These are phyloP conservation scores for Miichthys miiuy DNA, from an alignment of 2,797 vertebrate species.

Conservation along the genomic window DNA sequence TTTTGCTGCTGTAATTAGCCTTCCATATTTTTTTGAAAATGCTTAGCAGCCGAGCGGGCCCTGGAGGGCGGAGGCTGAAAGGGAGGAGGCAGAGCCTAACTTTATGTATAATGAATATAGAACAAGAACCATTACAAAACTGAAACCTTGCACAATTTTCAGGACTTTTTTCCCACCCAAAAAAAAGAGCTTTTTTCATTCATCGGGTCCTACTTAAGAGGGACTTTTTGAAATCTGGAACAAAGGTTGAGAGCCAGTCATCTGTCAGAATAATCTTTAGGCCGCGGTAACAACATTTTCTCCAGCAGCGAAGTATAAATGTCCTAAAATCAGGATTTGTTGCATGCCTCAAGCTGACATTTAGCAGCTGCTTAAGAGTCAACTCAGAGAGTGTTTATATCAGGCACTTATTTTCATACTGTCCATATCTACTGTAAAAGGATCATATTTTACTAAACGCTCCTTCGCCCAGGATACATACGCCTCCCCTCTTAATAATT, in stretches of 20 bases:
- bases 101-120: conserved; percentile 60
- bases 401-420: conserved; percentile 15
- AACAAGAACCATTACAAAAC: conserved; percentile 49
- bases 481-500: conserved; percentile 5
- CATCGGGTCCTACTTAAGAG: conserved; percentile 15
- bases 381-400: conserved; percentile 6
- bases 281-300: conserved; percentile 3
- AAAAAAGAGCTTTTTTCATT: conserved; percentile 31
- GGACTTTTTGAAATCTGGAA: conserved; percentile 43
- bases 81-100: conserved; percentile 27
- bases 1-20: conserved; percentile 74
- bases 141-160: conserved; percentile 58
- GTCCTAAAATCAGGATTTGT: conserved; percentile 31
- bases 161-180: conserved; percentile 14
- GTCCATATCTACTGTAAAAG: background rate
- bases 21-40: conserved; percentile 63
- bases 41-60: conserved; percentile 64
- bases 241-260: conserved; percentile 47
- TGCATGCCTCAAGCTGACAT: conserved; percentile 17
- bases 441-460: conserved; percentile 14
- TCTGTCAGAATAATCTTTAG: conserved; percentile 43
- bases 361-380: conserved; percentile 10
- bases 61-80: conserved; percentile 55
- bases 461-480: background rate
- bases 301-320: conserved; percentile 14